Evolutionary conservation across 2,797 vertebrate genomes (phyloP).

Genomic region (Hybognathus amarus): DNA sequence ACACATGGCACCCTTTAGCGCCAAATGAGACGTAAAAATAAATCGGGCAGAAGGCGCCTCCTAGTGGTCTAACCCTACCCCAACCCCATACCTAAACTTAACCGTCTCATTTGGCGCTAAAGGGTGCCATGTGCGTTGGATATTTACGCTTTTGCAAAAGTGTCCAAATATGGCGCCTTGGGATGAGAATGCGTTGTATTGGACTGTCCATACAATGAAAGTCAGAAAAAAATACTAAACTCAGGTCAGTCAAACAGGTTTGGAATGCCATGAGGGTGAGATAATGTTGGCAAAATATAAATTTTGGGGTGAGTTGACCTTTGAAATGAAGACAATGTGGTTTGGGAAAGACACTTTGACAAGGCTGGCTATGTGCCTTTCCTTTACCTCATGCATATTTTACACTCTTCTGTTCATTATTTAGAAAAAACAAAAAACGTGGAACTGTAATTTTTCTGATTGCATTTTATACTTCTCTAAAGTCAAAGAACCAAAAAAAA

Average conservation of each 20-base stretch:
- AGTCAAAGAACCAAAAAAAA: conserved; percentile 36
- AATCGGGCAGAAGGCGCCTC: too few relatives aligned
- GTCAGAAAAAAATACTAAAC: neutral
- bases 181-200: too few relatives aligned
- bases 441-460: conserved; percentile 24
- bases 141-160: too few relatives aligned
- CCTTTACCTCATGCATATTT: conserved; percentile 44
- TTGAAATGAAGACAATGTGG: neutral
- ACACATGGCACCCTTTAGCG: too few relatives aligned
- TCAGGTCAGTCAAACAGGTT: neutral
- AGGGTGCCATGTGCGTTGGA: too few relatives aligned
- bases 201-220: neutral
- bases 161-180: too few relatives aligned
- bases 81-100: too few relatives aligned
- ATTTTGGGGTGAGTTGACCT: neutral
- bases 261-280: neutral
- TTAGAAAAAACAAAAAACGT: conserved; percentile 12
- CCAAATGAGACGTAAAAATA: too few relatives aligned
- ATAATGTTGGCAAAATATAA: neutral
- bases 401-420: conserved; percentile 29
- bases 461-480: conserved; percentile 48
- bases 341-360: conserved; percentile 30
- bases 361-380: conserved; percentile 42
- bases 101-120: too few relatives aligned
- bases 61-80: too few relatives aligned